Percentiles rank a stretch among this genome's conserved stretches.
Evolutionary conservation across 2,113 vertebrate species (phyloP).

Genomic region (Anguilla rostrata): DNA sequence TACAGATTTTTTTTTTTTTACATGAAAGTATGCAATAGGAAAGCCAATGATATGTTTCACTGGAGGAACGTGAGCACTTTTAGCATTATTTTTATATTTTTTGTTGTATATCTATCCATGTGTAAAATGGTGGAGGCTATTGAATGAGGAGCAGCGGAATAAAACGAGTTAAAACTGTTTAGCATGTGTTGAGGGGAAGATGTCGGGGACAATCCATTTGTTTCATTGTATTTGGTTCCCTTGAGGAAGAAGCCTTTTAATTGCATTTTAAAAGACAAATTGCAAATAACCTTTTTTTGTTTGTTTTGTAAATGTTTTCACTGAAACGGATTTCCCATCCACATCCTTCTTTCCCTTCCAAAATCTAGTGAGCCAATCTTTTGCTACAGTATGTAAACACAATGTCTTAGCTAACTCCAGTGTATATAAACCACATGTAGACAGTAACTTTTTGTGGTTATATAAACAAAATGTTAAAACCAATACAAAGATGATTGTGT

Average conservation of each 20-base stretch:
- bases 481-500: conserved; percentile 32
- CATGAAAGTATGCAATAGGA: not conserved
- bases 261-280: not conserved
- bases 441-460: conserved; percentile 33
- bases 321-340: not conserved
- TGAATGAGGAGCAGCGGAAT: not conserved
- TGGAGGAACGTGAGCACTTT: not conserved
- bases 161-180: not conserved
- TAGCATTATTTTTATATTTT: not conserved
- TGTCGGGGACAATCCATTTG: not conserved
- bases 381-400: conserved; percentile 32
- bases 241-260: not conserved
- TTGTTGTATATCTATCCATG: not conserved
- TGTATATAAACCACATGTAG: conserved; percentile 36
- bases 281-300: conserved; percentile 1
- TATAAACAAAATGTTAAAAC: conserved; percentile 29
- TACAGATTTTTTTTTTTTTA: not conserved
- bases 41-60: not conserved
- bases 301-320: conserved; percentile 16
- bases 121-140: not conserved
- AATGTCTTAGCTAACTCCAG: conserved; percentile 28
- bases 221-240: conserved; percentile 11
- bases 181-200: not conserved
- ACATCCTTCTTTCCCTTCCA: not conserved
- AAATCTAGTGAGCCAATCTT: conserved; percentile 21